Evolutionary conservation across 1,140 invertebrate genomes (phyloP).

Genomic region (Ectropis grisescens): DNA sequence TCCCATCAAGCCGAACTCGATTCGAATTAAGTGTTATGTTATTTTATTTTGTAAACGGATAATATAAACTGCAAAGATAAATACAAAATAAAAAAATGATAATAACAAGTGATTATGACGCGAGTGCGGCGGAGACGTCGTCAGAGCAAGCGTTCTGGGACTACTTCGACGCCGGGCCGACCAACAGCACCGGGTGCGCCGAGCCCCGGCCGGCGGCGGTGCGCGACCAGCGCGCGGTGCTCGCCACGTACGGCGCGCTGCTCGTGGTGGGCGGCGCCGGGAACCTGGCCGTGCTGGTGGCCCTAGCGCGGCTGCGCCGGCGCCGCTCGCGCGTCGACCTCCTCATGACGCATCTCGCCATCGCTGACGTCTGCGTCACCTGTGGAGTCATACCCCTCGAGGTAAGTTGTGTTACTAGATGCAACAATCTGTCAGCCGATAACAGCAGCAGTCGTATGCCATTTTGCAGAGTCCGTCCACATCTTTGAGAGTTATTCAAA

Average conservation of each 20-base stretch:
- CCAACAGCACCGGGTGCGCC: conserved; percentile 17
- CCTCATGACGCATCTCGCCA: conserved; percentile 82
- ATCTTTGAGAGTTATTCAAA: too few species aligned
- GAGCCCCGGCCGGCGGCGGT: conserved; percentile 16
- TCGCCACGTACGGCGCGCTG: conserved; percentile 62
- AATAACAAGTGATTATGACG: too few species aligned
- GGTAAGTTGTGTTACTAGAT: too few species aligned
- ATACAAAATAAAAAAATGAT: too few species aligned
- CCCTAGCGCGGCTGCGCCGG: conserved; percentile 76
- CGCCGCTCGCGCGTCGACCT: conserved; percentile 80
- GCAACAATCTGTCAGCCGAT: too few species aligned
- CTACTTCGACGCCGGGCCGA: conserved; percentile 24
- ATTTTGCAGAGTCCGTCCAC: too few species aligned
- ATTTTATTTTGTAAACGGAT: too few species aligned
- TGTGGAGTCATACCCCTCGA: conserved; percentile 87
- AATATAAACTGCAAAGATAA: too few species aligned
- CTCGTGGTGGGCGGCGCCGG: conserved; percentile 76
- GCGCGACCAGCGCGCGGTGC: conserved; percentile 29
- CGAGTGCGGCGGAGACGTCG: too few species aligned
- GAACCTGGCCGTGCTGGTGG: conserved; percentile 74
- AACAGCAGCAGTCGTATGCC: too few species aligned
- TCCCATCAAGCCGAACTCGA: too few species aligned
- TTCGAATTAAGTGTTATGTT: too few species aligned
- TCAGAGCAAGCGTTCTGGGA: conserved; percentile 39
- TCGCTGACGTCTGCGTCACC: conserved; percentile 85